phyloP scores from a whole-genome alignment of 1,140 invertebrate genomes.

The Camponotus pennsylvanicus region DNA sequence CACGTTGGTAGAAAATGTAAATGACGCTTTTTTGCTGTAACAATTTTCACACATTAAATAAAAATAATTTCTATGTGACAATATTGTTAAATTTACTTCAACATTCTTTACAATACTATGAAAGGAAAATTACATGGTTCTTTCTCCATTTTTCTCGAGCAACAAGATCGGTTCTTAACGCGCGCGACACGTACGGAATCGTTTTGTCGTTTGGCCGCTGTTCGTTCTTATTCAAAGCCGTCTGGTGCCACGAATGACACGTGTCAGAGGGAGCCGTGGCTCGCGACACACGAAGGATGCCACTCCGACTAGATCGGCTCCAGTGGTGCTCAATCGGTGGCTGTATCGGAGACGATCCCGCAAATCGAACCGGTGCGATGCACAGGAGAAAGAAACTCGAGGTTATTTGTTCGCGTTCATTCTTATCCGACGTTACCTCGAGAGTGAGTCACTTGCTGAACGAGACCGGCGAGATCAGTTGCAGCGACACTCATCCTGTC shows the following conservation, averaged over 20 bases:
- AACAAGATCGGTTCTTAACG: slow-evolving; percentile 12
- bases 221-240: slow-evolving; percentile 59
- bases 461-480: slow-evolving; percentile 64
- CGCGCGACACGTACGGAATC: slow-evolving; percentile 19
- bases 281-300: slow-evolving; percentile 49
- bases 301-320: slow-evolving; percentile 44
- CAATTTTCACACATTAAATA: background rate
- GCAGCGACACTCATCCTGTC: slow-evolving; percentile 64
- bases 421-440: slow-evolving; percentile 70
- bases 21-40: background rate
- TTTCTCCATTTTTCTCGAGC: background rate
- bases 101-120: background rate
- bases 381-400: slow-evolving; percentile 58
- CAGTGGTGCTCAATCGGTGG: slow-evolving; percentile 50
- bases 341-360: slow-evolving; percentile 7
- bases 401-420: slow-evolving; percentile 74
- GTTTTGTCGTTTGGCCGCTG: slow-evolving; percentile 43
- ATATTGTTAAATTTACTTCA: slow-evolving; percentile 1
- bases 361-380: background rate
- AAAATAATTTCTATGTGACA: background rate
- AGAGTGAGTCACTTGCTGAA: slow-evolving; percentile 71
- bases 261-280: slow-evolving; percentile 33
- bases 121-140: background rate
- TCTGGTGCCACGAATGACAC: slow-evolving; percentile 53
- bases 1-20: background rate